A percentile compares a stretch with the other conserved stretches of the same genome.
These are phyloP conservation scores for Pegoplata infirma DNA, from an alignment of 2,888 invertebrate genomes.

Conservation along the genomic window DNA sequence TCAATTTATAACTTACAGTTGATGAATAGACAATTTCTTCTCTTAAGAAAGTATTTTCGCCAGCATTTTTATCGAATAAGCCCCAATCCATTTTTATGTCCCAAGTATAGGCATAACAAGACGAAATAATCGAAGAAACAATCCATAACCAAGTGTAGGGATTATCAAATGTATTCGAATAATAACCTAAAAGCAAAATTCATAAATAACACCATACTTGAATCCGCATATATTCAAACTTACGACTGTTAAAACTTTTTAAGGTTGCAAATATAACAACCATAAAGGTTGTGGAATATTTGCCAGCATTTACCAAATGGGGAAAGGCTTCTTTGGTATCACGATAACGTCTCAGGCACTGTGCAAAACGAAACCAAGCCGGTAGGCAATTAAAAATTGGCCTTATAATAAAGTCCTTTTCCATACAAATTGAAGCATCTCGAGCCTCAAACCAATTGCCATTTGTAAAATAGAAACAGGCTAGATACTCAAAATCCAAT, in stretches of 20 bases:
- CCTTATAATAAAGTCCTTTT: slow-evolving; percentile 86
- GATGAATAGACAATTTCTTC: slow-evolving; percentile 98
- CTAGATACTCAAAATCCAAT: slow-evolving; percentile 94
- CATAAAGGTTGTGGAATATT: slow-evolving; percentile 98
- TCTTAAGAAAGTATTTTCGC: slow-evolving; percentile 93
- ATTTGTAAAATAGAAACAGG: slow-evolving; percentile 93
- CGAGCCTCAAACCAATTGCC: slow-evolving; percentile 83
- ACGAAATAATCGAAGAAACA: slow-evolving; percentile 89
- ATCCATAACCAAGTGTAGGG: slow-evolving; percentile 96
- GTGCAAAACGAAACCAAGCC: slow-evolving; percentile 98
- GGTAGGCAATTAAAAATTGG: slow-evolving; percentile 94
- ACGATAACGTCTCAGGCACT: slow-evolving; percentile 95
- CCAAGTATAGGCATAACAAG: slow-evolving; percentile 98
- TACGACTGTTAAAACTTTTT: slow-evolving; percentile 82
- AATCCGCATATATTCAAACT: slow-evolving; percentile 67
- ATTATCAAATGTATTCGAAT: slow-evolving; percentile 84
- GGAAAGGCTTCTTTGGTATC: slow-evolving; percentile 96
- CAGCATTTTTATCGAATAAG: slow-evolving; percentile 92
- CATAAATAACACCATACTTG: not conserved
- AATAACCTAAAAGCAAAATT: slow-evolving; percentile 79
- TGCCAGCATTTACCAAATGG: slow-evolving; percentile 98
- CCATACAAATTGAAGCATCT: slow-evolving; percentile 84
- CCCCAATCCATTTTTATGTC: slow-evolving; percentile 99
- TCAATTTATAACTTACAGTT: slow-evolving; percentile 83
- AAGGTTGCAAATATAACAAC: slow-evolving; percentile 92